phyloP scores from a whole-genome alignment of 2,888 invertebrate genomes.

The Callosobruchus maculatus region DNA sequence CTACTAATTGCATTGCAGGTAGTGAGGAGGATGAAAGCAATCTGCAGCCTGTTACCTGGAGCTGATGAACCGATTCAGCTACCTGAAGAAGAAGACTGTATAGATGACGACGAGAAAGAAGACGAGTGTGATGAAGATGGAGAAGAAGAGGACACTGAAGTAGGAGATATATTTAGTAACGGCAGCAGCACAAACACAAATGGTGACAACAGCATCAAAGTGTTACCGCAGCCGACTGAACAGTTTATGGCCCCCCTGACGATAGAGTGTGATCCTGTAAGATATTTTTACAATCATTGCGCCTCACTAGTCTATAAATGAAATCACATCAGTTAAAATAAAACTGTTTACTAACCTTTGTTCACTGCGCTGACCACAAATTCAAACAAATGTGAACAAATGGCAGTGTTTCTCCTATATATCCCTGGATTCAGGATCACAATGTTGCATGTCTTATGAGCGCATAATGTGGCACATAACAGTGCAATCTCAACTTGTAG shows the following conservation, averaged over 20 bases:
- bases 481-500: too few relatives aligned
- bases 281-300: conserved; percentile 32
- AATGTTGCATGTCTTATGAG: too few relatives aligned
- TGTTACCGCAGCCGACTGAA: conserved; percentile 40
- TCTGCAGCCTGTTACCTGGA: conserved; percentile 65
- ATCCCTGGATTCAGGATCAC: too few relatives aligned
- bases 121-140: conserved; percentile 27
- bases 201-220: conserved; percentile 25
- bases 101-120: conserved; percentile 37
- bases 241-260: conserved; percentile 46
- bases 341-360: too few relatives aligned
- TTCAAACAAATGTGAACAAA: too few relatives aligned
- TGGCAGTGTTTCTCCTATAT: too few relatives aligned
- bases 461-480: too few relatives aligned
- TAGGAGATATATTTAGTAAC: conserved; percentile 16
- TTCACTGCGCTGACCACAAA: too few relatives aligned
- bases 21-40: conserved; percentile 34
- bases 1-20: conserved; percentile 27
- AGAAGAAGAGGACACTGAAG: conserved; percentile 22
- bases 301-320: too few relatives aligned
- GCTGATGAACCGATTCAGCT: conserved; percentile 53
- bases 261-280: conserved; percentile 69
- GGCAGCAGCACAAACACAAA: conserved; percentile 22
- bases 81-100: conserved; percentile 57
- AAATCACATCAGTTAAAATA: too few relatives aligned